Evolutionary conservation across 2,888 invertebrate genomes (phyloP).

Genomic region (Strigamia crassipes): DNA sequence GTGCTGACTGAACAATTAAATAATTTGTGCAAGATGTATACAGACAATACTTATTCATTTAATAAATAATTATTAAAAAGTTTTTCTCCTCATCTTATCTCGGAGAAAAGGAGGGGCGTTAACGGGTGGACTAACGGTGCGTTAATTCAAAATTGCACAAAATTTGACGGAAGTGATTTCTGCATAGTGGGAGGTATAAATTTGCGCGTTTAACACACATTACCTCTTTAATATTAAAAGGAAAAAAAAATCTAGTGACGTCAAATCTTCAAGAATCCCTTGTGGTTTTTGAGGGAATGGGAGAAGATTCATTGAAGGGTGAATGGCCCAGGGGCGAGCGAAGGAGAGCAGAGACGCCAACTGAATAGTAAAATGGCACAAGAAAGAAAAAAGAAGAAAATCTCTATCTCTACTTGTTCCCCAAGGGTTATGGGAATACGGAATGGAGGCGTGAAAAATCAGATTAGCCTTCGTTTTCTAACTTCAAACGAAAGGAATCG

Average conservation of each 20-base stretch:
- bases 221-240: slow-evolving; percentile 40
- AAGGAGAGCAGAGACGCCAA: slow-evolving; percentile 28
- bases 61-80: too few species aligned
- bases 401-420: slow-evolving; percentile 42
- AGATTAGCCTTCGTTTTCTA: slow-evolving; percentile 40
- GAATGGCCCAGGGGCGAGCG: slow-evolving; percentile 34
- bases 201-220: background rate
- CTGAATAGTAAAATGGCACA: slow-evolving; percentile 36
- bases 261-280: slow-evolving; percentile 39
- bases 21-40: too few species aligned
- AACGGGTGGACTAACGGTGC: background rate
- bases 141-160: background rate
- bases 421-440: slow-evolving; percentile 40
- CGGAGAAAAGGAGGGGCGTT: background rate
- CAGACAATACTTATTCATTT: too few species aligned
- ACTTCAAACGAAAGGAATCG: slow-evolving; percentile 35
- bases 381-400: slow-evolving; percentile 31
- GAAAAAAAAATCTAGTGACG: slow-evolving; percentile 22
- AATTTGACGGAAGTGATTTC: slow-evolving; percentile 21
- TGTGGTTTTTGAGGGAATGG: slow-evolving; percentile 29
- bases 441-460: slow-evolving; percentile 42
- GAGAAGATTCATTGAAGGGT: slow-evolving; percentile 40
- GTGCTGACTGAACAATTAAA: too few species aligned
- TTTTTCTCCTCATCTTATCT: too few species aligned
- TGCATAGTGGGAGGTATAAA: background rate